These are phyloP conservation scores for Rhimphoctona megacephalus DNA, from an alignment of 2,888 invertebrate genomes.

Conservation along the genomic window DNA sequence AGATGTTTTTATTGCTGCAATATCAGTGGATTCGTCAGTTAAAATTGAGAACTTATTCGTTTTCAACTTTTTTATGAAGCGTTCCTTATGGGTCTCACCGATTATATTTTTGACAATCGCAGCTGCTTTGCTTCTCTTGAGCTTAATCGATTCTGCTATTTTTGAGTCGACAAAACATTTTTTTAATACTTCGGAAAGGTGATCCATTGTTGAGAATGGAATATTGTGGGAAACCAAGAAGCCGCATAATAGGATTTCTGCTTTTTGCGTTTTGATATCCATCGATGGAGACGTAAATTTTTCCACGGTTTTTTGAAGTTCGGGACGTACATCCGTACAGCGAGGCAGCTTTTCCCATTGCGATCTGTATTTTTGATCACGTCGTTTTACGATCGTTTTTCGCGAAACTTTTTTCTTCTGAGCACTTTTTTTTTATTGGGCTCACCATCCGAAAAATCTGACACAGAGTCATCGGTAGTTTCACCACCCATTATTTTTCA, in stretches of 20 bases:
- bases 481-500: too few relatives aligned
- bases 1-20: conserved; percentile 64
- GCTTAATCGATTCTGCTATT: conserved; percentile 69
- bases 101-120: conserved; percentile 74
- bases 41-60: conserved; percentile 72
- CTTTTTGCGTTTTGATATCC: conserved; percentile 27
- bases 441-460: too few relatives aligned
- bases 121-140: conserved; percentile 73
- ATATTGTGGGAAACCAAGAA: conserved; percentile 51
- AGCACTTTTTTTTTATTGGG: too few relatives aligned
- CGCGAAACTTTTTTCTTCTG: too few relatives aligned
- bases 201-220: conserved; percentile 54
- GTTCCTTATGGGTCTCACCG: conserved; percentile 71
- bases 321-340: too few relatives aligned
- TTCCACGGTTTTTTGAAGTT: too few relatives aligned
- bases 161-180: conserved; percentile 73
- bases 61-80: conserved; percentile 69
- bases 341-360: too few relatives aligned
- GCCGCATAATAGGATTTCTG: conserved; percentile 55
- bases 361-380: too few relatives aligned
- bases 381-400: too few relatives aligned
- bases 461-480: too few relatives aligned
- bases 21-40: conserved; percentile 75
- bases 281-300: neutral
- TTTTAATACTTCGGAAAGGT: conserved; percentile 69